phyloP scores from a whole-genome alignment of 2,888 invertebrate species.

The Drosophila atripex region DNA sequence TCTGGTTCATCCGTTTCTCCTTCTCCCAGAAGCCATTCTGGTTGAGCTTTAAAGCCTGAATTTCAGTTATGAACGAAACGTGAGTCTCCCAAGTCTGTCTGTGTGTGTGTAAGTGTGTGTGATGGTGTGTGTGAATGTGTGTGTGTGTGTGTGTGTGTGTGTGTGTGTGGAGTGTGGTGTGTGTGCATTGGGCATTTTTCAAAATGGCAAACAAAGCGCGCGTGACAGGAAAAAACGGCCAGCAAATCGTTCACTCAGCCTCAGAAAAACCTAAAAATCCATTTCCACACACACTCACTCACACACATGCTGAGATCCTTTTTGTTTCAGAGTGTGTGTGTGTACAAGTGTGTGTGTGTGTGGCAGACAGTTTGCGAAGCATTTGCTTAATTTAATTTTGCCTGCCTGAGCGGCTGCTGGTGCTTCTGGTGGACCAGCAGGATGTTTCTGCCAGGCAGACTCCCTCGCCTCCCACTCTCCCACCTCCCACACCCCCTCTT shows the following conservation, averaged over 20 bases:
- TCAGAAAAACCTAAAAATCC: constrained; percentile 41
- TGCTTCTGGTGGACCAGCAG: constrained; percentile 2
- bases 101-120: background rate
- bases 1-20: constrained; percentile 3
- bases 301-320: constrained; percentile 1
- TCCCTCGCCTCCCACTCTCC: no score
- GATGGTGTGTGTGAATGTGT: constrained; percentile 33
- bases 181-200: constrained; percentile 49
- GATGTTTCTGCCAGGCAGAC: background rate
- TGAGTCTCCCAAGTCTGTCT: constrained; percentile 10
- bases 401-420: constrained; percentile 40
- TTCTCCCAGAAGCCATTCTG: no score
- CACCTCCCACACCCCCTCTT: background rate
- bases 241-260: constrained; percentile 46
- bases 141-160: constrained; percentile 25
- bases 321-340: constrained; percentile 26
- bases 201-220: constrained; percentile 51
- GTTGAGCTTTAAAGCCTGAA: constrained; percentile 44
- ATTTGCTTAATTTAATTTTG: constrained; percentile 51
- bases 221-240: constrained; percentile 49
- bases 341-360: constrained; percentile 15
- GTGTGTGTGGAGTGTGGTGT: constrained; percentile 10
- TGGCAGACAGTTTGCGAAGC: constrained; percentile 35
- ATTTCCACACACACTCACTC: constrained; percentile 19
- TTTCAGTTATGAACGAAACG: constrained; percentile 43